Evolutionary conservation across 2,113 vertebrate species (phyloP).

Genomic region (Anolis carolinensis): DNA sequence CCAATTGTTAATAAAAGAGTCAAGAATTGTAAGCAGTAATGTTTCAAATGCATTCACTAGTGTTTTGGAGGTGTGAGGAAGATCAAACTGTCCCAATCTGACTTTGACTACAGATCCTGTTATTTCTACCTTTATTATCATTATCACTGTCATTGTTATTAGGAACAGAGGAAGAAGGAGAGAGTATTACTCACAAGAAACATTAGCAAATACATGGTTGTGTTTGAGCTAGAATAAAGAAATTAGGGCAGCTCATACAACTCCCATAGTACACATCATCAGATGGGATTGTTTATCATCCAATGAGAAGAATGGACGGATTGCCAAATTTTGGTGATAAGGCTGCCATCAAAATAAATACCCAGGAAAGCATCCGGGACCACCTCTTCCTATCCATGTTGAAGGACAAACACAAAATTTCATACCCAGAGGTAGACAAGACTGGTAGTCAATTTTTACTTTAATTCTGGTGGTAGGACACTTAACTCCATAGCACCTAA

Average conservation of each 20-base stretch:
- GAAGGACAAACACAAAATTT: no score
- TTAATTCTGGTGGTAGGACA: no score
- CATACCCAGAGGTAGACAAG: no score
- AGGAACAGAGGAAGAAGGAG: neutral
- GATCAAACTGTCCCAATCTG: neutral
- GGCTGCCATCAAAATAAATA: no score
- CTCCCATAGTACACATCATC: neutral
- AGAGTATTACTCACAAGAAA: slow-evolving; percentile 3
- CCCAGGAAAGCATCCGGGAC: neutral
- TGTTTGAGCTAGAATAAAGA: neutral
- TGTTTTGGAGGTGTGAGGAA: neutral
- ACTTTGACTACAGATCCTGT: neutral
- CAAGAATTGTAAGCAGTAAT: neutral
- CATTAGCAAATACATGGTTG: slow-evolving; percentile 1
- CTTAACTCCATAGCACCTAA: no score
- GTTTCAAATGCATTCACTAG: neutral
- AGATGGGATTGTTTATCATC: neutral
- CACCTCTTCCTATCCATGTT: no score
- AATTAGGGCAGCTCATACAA: neutral
- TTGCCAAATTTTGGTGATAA: neutral
- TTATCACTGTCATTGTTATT: neutral
- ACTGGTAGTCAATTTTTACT: no score
- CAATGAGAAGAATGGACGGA: neutral
- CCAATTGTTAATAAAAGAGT: neutral
- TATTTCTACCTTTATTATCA: neutral